phyloP scores from a whole-genome alignment of 2,113 vertebrate genomes.

The Marmota monax region DNA sequence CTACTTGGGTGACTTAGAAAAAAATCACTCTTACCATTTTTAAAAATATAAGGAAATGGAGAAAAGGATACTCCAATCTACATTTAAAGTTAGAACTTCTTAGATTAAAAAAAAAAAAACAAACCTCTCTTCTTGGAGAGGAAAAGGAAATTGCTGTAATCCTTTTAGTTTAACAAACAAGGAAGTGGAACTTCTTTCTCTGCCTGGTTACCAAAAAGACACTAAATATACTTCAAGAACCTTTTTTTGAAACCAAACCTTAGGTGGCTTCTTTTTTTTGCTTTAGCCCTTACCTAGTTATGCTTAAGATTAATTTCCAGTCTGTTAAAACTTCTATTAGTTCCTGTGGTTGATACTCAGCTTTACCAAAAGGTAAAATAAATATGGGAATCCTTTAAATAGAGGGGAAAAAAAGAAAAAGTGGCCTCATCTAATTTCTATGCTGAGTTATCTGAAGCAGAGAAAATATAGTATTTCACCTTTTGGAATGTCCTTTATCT shows the following conservation, averaged over 20 bases:
- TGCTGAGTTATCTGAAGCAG: conserved; percentile 26
- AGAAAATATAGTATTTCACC: conserved; percentile 36
- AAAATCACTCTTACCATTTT: conserved; percentile 52
- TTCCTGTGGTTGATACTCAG: not conserved
- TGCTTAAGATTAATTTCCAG: conserved; percentile 30
- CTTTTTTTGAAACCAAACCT: conserved; percentile 1
- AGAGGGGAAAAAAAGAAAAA: not conserved
- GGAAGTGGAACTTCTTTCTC: conserved; percentile 33
- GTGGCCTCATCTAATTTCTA: not conserved
- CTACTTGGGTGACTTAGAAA: conserved; percentile 41
- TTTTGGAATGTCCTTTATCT: not conserved
- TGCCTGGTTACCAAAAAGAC: not conserved
- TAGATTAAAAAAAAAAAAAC: not conserved
- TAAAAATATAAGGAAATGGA: conserved; percentile 60
- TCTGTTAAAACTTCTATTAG: not conserved
- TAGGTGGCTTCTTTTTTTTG: not conserved
- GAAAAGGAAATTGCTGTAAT: conserved; percentile 19
- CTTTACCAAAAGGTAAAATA: conserved; percentile 57
- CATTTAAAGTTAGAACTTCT: conserved; percentile 54
- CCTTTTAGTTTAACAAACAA: conserved; percentile 60
- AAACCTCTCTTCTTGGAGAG: conserved; percentile 18
- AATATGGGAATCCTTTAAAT: conserved; percentile 33
- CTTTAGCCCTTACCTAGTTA: conserved; percentile 14
- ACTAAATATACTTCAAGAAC: conserved; percentile 41
- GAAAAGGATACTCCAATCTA: conserved; percentile 27